phyloP scores from a whole-genome alignment of 1,140 invertebrate genomes.

The Drosophila kepulauana region DNA sequence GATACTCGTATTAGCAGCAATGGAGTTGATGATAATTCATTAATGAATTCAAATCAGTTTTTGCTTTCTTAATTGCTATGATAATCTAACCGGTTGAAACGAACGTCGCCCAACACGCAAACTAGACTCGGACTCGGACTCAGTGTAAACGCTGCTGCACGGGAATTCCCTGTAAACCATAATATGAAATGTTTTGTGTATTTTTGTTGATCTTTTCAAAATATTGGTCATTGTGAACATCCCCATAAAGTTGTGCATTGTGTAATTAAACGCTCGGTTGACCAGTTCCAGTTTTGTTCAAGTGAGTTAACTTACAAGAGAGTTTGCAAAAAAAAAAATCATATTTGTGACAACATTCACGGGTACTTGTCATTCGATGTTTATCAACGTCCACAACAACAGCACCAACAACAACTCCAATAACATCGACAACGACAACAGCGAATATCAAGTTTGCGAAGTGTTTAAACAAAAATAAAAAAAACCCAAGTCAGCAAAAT shows the following conservation, averaged over 20 bases:
- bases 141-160: constrained; percentile 1
- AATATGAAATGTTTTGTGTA: neutral
- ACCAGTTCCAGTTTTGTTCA: neutral
- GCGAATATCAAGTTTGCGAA: constrained; percentile 17
- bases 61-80: constrained; percentile 45
- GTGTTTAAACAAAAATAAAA: constrained; percentile 1
- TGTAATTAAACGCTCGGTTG: neutral
- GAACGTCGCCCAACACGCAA: constrained; percentile 17
- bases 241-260: neutral
- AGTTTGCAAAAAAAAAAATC: constrained; percentile 10
- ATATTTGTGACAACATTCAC: constrained; percentile 19
- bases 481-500: constrained; percentile 38
- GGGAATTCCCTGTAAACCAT: constrained; percentile 26
- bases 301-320: neutral
- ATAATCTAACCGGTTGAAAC: constrained; percentile 44
- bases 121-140: neutral
- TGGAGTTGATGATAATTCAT: constrained; percentile 42
- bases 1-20: neutral
- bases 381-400: constrained; percentile 6
- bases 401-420: neutral
- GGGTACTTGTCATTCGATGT: constrained; percentile 28
- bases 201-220: neutral
- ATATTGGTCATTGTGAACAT: neutral
- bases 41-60: constrained; percentile 40
- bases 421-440: neutral